Conservation (phyloP, 2,113 vertebrate genomes). For the Sorex fumeus region DNA sequence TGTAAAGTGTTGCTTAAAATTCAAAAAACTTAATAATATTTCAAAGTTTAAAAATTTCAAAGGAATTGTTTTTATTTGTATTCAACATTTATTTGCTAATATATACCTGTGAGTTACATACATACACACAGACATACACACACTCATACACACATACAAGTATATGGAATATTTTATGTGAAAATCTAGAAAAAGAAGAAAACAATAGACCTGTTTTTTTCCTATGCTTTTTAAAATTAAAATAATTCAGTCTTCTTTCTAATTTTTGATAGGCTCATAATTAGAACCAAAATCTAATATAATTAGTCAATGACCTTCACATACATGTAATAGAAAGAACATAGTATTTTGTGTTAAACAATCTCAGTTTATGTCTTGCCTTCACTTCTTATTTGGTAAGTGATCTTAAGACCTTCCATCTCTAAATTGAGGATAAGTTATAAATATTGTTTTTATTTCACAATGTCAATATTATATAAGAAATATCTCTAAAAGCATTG, state of each 20-base stretch:
- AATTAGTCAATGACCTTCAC: background rate
- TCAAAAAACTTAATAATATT: background rate
- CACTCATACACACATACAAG: background rate
- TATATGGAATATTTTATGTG: background rate
- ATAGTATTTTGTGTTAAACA: background rate
- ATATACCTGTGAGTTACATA: background rate
- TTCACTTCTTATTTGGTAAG: background rate
- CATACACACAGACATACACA: background rate
- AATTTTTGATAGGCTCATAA: slow-evolving; percentile 4
- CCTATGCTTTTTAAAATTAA: background rate
- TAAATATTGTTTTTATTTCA: background rate
- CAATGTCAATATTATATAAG: background rate
- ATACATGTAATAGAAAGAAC: background rate
- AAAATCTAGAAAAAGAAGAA: background rate
- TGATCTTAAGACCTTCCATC: background rate
- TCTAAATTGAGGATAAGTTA: background rate
- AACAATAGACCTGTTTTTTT: background rate
- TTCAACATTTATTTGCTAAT: background rate
- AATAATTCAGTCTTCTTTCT: background rate
- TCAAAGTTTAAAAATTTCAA: background rate
- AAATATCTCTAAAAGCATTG: background rate
- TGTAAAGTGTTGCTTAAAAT: background rate
- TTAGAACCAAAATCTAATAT: background rate
- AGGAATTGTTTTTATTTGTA: background rate
- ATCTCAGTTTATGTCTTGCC: background rate